Evolutionary conservation across 2,888 invertebrate species (phyloP).

Genomic region (Orthosia cruda): DNA sequence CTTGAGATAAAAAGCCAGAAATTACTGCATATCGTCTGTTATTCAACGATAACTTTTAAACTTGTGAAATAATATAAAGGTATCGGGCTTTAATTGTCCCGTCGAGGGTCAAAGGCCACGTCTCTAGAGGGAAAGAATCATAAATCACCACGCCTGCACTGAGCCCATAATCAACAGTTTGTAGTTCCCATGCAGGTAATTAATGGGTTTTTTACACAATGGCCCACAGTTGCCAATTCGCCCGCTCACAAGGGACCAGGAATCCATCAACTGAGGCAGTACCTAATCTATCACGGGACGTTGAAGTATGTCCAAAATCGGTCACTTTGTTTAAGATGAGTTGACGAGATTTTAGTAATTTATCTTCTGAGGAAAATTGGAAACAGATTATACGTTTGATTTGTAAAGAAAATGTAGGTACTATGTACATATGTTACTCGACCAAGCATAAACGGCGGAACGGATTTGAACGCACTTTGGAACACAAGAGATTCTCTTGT

Average conservation of each 20-base stretch:
- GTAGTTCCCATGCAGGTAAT: constrained; percentile 1
- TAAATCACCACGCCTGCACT: background rate
- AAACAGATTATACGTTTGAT: background rate
- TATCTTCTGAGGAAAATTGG: background rate
- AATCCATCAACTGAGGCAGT: constrained; percentile 37
- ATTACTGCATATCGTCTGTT: constrained; percentile 18
- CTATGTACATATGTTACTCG: background rate
- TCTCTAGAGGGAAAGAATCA: background rate
- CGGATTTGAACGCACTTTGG: background rate
- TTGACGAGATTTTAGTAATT: constrained; percentile 11
- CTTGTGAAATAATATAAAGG: background rate
- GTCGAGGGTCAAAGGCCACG: background rate
- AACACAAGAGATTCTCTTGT: background rate
- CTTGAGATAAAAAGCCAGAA: constrained; percentile 20
- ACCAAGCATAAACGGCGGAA: background rate
- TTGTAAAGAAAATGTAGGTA: background rate
- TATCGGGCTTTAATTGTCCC: too few relatives aligned
- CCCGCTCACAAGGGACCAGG: constrained; percentile 4
- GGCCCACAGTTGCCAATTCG: constrained; percentile 8
- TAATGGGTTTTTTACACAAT: constrained; percentile 26
- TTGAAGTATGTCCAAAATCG: constrained; percentile 27
- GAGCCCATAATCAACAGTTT: constrained; percentile 3
- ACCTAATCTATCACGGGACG: constrained; percentile 36
- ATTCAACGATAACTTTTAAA: constrained; percentile 9
- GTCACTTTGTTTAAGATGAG: constrained; percentile 13